Base-by-base conservation (phyloP, 2,113 vertebrate genomes). In the Ptychochromis oligacanthus region DNA sequence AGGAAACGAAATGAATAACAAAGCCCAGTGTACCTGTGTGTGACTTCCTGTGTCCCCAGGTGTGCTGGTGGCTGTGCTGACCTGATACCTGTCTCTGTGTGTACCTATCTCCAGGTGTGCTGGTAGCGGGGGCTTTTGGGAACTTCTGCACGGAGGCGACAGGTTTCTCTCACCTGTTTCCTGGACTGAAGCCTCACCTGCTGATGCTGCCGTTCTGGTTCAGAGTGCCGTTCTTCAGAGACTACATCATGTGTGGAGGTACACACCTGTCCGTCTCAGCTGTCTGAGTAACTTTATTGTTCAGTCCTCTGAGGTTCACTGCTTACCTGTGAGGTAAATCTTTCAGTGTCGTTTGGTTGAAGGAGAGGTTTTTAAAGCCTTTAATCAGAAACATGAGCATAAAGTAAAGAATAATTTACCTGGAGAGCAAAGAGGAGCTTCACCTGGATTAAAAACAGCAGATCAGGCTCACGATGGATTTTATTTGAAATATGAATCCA, bases 71-170 rank as follows among this genome's bases (percentile, higher is more conserved):
- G 10, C 38, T 40, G 38, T 11, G 10, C 10, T 40, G 38, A 40
- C 38, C 22, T 26, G 38, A 20, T 6, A 5, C 24, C 15, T 57
- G 15, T 54, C n/a, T 75, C n/a, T 75, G 7, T 67, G 59, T 76
- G 20, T 1, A 9, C 34, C 57, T 74, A 18, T 65, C 0, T 46
- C 40, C 82, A 94, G 93, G 93, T 1, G 93, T 96, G 4, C 89
- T 97, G 86, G 96, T 95, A 0, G 93, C 95, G 0, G 94, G 96
- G 0, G 96, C 83, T 0, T 97, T 97, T 18, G 86, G 95, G 24
- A 97, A 95, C 88, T 97, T 97, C 93, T 96, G 96, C 88, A 96
- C 96, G 0, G 95, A 97, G 80, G 94, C 95, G 0, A 95, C 95
- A 0, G 95, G 95, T 1, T 97, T 97, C 81, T 93, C 94, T 0